Base-by-base conservation (phyloP, 64 coral and sea anemone genomes). In the Stylophora pistillata region DNA sequence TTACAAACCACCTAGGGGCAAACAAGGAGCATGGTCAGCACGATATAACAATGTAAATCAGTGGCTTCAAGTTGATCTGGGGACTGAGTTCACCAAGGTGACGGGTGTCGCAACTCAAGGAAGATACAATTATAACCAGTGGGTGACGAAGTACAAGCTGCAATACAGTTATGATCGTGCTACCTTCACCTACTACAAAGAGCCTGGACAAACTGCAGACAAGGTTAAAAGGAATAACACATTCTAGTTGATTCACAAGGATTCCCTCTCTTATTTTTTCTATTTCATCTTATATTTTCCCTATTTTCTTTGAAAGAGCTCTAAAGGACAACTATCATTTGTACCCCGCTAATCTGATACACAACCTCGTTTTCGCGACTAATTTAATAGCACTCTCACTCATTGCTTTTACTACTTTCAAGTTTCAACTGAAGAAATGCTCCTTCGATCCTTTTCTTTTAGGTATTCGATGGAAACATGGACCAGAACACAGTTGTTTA, bases 381-480 rank as follows among this genome's bases (percentile, higher is more conserved):
- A 60, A 12, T 47, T 47, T 7, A 47, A 47, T 7, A 47, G 37
- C 37, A 47, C 37, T 47, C 37, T 47, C 37, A 47, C 3, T 47
- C 37, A 3, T 7, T 47, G 37, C 7, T 4, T 47, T 47, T 47
- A 0, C 7, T 7, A 7, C 37, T 47, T 4, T 47, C 7, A 4
- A 47, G 37, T 47, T 47, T 47, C 7, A 9, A 41, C 9, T 17
- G 37, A 47, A 47, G 37, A 47, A 7, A 9, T 32, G 15, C 4
- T 52, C 28, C n/a, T 52, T 18, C 33, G 12, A 58, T 2, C 31
- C 16, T 58, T 9, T 28, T 73, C 14, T 13, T 73, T 58, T 31
- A 87, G 85, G 70, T 23, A 11, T 62, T 87, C 58, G 1, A 70
- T 87, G 85, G 5, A 87, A 87, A 87, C 53, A 31, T 16, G 20